Conservation (phyloP, 2,113 vertebrate genomes). For the Eubucco bourcierii region DNA sequence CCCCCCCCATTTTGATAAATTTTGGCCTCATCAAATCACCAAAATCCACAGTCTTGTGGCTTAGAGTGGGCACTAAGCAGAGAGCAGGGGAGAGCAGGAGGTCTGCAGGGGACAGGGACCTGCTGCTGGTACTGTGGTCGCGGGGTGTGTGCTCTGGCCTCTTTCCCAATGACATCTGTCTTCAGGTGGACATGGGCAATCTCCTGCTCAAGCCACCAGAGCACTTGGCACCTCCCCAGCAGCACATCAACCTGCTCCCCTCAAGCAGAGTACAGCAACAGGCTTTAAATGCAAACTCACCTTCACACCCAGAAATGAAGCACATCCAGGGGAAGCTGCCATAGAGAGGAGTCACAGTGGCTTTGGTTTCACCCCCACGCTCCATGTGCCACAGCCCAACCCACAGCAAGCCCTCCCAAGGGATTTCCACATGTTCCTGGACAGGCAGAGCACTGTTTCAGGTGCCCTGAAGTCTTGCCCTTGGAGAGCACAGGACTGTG, state of each 20-base stretch:
- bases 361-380: background rate
- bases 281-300: background rate
- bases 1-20: accelerated
- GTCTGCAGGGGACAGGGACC: background rate
- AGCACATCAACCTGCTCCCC: background rate
- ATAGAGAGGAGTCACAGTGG: accelerated
- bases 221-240: background rate
- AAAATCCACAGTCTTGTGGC: background rate
- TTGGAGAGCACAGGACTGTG: background rate
- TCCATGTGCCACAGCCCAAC: accelerated
- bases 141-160: background rate
- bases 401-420: accelerated
- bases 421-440: background rate
- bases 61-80: accelerated
- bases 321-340: background rate
- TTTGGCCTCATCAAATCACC: background rate
- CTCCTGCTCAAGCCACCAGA: background rate
- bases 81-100: background rate
- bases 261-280: background rate
- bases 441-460: background rate
- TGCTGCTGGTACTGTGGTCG: background rate
- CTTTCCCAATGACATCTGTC: background rate
- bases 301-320: background rate
- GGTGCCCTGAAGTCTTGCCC: background rate
- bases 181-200: too few relatives aligned